phyloP scores from a whole-genome alignment of 2,797 vertebrate genomes.

The Garrulus glandarius region DNA sequence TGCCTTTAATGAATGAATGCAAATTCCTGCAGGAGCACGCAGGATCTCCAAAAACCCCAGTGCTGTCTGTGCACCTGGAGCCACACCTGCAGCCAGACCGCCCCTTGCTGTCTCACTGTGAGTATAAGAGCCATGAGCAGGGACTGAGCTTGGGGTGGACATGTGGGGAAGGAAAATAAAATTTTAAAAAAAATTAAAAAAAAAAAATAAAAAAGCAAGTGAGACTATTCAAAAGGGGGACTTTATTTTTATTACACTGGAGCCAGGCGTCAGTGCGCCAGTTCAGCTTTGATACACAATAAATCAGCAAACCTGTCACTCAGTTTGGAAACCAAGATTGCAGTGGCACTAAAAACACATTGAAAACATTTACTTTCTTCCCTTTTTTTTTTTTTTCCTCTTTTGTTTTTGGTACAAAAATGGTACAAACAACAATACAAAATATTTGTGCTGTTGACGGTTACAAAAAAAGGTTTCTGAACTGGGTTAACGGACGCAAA shows the following conservation, averaged over 20 bases:
- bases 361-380: slow-evolving; percentile 82
- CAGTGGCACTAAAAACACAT: slow-evolving; percentile 91
- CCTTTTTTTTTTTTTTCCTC: slow-evolving; percentile 22
- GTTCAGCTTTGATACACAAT: slow-evolving; percentile 84
- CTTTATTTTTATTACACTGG: slow-evolving; percentile 95
- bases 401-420: slow-evolving; percentile 90
- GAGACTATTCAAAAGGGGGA: slow-evolving; percentile 75
- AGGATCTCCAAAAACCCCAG: neutral
- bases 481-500: slow-evolving; percentile 78
- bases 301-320: slow-evolving; percentile 84
- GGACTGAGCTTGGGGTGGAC: neutral
- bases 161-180: neutral
- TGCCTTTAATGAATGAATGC: neutral
- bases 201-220: neutral
- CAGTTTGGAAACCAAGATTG: slow-evolving; percentile 84
- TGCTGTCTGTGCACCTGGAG: rapidly evolving
- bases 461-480: slow-evolving; percentile 88
- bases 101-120: rapidly evolving
- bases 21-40: neutral
- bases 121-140: rapidly evolving
- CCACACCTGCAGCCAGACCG: neutral
- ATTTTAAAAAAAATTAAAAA: too few relatives aligned
- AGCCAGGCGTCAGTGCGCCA: slow-evolving; percentile 79
- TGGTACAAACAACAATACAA: slow-evolving; percentile 99
- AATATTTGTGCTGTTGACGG: slow-evolving; percentile 97